Evolutionary conservation across 2,888 invertebrate genomes (phyloP).

Genomic region (Mesopsocus fuscifrons): DNA sequence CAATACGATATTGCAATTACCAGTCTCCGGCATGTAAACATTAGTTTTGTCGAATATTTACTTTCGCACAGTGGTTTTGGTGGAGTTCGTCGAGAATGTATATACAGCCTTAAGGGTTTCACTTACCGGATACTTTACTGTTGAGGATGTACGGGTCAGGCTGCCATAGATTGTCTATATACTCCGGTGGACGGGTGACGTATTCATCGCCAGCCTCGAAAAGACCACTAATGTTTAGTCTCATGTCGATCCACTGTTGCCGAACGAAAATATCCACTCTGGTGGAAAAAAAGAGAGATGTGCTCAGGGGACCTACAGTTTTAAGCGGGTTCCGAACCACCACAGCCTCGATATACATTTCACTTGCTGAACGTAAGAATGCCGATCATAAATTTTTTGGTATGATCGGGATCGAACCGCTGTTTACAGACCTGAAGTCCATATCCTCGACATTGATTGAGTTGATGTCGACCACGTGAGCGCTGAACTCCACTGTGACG

Average conservation of each 20-base stretch:
- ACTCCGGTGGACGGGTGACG: slow-evolving; percentile 57
- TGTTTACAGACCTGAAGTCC: slow-evolving; percentile 52
- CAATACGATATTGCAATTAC: too few relatives aligned
- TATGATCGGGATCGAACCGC: not conserved
- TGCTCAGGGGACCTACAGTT: too few relatives aligned
- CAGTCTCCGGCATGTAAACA: too few relatives aligned
- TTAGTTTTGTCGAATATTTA: too few relatives aligned
- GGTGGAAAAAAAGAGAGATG: slow-evolving; percentile 14
- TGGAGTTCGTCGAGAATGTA: too few relatives aligned
- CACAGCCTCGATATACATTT: too few relatives aligned
- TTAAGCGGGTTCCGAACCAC: too few relatives aligned
- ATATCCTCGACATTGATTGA: slow-evolving; percentile 76
- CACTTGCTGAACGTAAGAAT: too few relatives aligned
- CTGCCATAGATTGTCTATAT: slow-evolving; percentile 72
- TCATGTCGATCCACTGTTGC: slow-evolving; percentile 62
- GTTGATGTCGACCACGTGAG: slow-evolving; percentile 70
- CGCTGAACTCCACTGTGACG: slow-evolving; percentile 57
- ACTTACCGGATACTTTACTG: slow-evolving; percentile 62
- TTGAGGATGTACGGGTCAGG: slow-evolving; percentile 72
- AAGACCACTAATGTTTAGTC: slow-evolving; percentile 52
- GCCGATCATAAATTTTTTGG: slow-evolving; percentile 1
- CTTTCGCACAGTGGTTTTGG: too few relatives aligned
- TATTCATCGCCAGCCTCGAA: slow-evolving; percentile 66
- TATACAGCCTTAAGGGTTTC: too few relatives aligned
- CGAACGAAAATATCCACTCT: slow-evolving; percentile 74